Evolutionary conservation across 2,888 invertebrate species (phyloP).

Genomic region (Neocrepidodera transversa): DNA sequence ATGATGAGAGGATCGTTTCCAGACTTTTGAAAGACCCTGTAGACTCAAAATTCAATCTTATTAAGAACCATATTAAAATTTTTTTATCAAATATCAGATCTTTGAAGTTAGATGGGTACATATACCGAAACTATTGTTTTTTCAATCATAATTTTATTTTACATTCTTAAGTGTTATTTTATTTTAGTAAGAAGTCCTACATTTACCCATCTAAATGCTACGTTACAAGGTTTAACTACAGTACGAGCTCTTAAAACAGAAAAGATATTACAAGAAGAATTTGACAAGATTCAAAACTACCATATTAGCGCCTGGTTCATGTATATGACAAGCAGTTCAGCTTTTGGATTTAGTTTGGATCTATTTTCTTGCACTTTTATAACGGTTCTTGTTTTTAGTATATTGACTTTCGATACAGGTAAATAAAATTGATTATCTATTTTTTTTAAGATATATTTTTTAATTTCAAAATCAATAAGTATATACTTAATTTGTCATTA

Average conservation of each 20-base stretch:
- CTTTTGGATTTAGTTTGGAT: conserved; percentile 76
- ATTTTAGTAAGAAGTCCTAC: conserved; percentile 84
- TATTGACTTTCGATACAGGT: conserved; percentile 61
- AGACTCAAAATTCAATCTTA: too few relatives aligned
- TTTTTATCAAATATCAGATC: too few relatives aligned
- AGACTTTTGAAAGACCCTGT: too few relatives aligned
- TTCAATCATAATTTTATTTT: neutral
- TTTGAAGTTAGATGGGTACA: too few relatives aligned
- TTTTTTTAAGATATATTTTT: too few relatives aligned
- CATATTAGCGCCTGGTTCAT: conserved; percentile 89
- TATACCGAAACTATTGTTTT: too few relatives aligned
- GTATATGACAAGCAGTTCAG: conserved; percentile 83
- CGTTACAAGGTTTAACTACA: conserved; percentile 84
- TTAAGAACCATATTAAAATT: too few relatives aligned
- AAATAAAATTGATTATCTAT: conserved; percentile 20
- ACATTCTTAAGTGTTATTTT: too few relatives aligned
- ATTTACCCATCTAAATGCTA: conserved; percentile 86
- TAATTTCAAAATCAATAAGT: too few relatives aligned
- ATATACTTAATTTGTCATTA: too few relatives aligned
- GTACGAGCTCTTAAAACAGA: conserved; percentile 84
- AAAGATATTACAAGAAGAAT: conserved; percentile 74
- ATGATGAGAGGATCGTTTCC: too few relatives aligned
- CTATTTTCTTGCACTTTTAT: conserved; percentile 69
- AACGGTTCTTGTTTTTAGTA: conserved; percentile 69
- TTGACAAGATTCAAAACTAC: conserved; percentile 77